These are phyloP conservation scores for Diplosoma virens DNA, from an alignment of 23 tunicate species.

Conservation along the genomic window DNA sequence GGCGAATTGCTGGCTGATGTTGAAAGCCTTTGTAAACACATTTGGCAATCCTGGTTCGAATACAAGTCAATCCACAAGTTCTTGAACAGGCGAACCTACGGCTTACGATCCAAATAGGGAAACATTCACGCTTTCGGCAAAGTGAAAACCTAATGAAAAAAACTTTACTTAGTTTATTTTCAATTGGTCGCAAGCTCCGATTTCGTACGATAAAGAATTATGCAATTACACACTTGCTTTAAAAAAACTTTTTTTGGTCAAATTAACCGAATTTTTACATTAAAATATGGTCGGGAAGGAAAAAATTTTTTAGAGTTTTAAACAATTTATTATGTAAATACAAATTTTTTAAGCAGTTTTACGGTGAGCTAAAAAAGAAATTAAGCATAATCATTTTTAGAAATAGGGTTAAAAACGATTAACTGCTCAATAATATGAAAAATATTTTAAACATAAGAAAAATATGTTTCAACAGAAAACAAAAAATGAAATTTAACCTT, in stretches of 20 bases:
- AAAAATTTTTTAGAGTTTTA: no score
- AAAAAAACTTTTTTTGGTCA: no score
- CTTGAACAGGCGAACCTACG: conserved; percentile 75
- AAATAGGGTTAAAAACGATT: not conserved
- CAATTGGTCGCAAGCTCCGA: no score
- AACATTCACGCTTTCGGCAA: conserved; percentile 53
- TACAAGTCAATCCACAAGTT: conserved; percentile 72
- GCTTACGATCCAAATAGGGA: conserved; percentile 69
- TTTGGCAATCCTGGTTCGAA: conserved; percentile 54
- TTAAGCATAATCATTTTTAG: no score
- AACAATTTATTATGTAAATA: no score
- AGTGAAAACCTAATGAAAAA: no score
- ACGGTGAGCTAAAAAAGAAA: no score
- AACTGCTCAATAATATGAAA: not conserved
- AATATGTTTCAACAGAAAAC: not conserved
- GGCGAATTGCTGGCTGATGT: conserved; percentile 60
- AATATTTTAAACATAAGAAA: not conserved
- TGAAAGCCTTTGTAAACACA: conserved; percentile 66
- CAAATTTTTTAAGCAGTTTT: no score
- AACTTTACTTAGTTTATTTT: no score
- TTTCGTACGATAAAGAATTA: not conserved
- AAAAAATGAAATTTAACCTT: not conserved
- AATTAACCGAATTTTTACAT: no score
- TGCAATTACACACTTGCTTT: no score
- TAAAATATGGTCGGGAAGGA: no score